Percentiles rank a stretch among this genome's conserved stretches.
Conservation (phyloP, 23 tunicate genomes). For the Aplidium turbinatum region DNA sequence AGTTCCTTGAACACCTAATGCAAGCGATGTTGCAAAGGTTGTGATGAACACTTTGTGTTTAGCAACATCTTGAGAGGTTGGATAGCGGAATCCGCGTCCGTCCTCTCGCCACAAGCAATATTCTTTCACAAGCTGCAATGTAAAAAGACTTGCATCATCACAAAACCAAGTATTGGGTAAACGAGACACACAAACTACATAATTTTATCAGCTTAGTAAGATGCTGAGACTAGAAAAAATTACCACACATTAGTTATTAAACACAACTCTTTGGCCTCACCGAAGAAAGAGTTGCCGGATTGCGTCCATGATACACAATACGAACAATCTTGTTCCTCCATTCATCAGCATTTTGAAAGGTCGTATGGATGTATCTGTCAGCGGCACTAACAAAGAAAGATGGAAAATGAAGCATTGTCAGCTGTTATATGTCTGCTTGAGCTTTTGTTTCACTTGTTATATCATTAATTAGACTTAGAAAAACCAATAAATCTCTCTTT, state of each 20-base stretch:
- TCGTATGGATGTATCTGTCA: constrained; percentile 32
- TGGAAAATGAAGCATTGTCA: too few relatives aligned
- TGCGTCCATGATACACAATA: constrained; percentile 51
- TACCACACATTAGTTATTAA: too few relatives aligned
- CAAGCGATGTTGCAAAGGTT: constrained; percentile 53
- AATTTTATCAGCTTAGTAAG: too few relatives aligned
- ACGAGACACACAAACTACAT: too few relatives aligned
- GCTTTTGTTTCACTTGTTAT: too few relatives aligned
- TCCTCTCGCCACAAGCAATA: constrained; percentile 47
- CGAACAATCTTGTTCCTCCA: constrained; percentile 44
- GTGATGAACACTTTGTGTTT: constrained; percentile 45
- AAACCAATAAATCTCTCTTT: too few relatives aligned
- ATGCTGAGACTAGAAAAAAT: too few relatives aligned
- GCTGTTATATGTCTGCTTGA: too few relatives aligned
- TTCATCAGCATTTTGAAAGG: not conserved
- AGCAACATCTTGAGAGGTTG: constrained; percentile 42
- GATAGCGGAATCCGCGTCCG: constrained; percentile 38
- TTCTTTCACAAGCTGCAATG: constrained; percentile 13
- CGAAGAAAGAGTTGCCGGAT: constrained; percentile 17
- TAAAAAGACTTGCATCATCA: too few relatives aligned
- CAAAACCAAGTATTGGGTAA: too few relatives aligned
- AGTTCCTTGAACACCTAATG: constrained; percentile 36
- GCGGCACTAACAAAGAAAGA: too few relatives aligned
- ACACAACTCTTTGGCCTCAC: constrained; percentile 18
- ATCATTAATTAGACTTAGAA: too few relatives aligned